Evolutionary conservation across 2,113 vertebrate species (phyloP).

Genomic region (Genyomyrus donnyi): DNA sequence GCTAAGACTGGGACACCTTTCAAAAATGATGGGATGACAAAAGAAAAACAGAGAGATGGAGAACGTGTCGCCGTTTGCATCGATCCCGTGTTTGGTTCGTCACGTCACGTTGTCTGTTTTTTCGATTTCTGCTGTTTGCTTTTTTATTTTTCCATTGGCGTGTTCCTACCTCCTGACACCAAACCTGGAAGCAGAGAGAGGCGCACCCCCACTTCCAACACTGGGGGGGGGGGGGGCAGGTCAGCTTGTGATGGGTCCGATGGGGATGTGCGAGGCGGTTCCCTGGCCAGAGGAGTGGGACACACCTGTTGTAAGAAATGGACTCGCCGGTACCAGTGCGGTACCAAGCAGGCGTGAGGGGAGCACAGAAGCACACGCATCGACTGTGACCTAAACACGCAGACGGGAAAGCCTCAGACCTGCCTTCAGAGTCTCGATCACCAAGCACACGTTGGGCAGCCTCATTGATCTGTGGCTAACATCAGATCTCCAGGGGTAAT

Average conservation of each 20-base stretch:
- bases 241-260: not conserved
- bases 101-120: not conserved
- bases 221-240: not conserved
- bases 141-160: not conserved
- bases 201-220: not conserved
- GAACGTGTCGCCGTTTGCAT: not conserved
- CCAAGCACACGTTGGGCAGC: not conserved
- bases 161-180: not conserved
- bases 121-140: not conserved
- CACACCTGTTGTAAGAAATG: not conserved
- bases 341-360: constrained; percentile 24
- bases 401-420: not conserved
- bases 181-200: not conserved
- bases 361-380: not conserved
- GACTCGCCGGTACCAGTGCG: not conserved
- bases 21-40: not conserved
- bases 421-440: not conserved
- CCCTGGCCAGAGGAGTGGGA: not conserved
- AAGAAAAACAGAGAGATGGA: not conserved
- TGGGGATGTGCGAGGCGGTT: not conserved
- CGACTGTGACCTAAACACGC: not conserved
- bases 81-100: not conserved
- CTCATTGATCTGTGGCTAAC: not conserved
- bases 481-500: not conserved
- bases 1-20: not conserved